phyloP scores from a whole-genome alignment of 2,113 vertebrate genomes.

The Melanotaenia duboulayi region DNA sequence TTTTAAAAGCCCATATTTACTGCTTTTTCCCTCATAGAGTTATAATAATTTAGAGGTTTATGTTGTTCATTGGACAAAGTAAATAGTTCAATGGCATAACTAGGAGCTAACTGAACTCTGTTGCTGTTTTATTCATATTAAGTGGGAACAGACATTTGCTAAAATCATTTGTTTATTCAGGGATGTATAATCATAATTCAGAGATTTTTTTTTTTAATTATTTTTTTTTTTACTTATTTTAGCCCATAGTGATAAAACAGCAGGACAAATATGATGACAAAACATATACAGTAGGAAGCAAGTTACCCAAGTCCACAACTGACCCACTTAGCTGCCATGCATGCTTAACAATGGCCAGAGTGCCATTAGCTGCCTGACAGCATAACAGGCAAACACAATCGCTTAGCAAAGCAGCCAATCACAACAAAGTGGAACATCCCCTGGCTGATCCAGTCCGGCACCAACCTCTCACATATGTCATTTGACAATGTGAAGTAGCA shows the following conservation, averaged over 20 bases:
- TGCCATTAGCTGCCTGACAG: not conserved
- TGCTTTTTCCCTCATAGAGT: not conserved
- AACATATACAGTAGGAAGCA: not conserved
- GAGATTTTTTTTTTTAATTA: too few species aligned
- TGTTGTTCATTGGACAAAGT: not conserved
- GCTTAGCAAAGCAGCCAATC: too few species aligned
- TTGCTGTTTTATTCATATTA: not conserved
- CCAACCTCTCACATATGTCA: too few species aligned
- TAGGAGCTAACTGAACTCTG: too few species aligned
- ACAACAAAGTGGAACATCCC: not conserved
- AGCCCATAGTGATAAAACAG: not conserved
- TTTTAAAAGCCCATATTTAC: not conserved
- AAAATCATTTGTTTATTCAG: not conserved
- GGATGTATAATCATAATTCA: not conserved
- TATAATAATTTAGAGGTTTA: not conserved
- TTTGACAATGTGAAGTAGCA: not conserved
- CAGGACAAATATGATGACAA: not conserved
- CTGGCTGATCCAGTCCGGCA: not conserved
- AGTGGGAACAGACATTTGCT: not conserved
- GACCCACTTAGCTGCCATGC: not conserved
- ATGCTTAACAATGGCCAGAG: not conserved
- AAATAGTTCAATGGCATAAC: not conserved
- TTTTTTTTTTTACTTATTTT: not conserved
- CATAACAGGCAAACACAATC: not conserved
- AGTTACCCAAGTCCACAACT: not conserved